These are phyloP conservation scores for Nysson spinosus DNA, from an alignment of 2,888 invertebrate species.

Conservation along the genomic window DNA sequence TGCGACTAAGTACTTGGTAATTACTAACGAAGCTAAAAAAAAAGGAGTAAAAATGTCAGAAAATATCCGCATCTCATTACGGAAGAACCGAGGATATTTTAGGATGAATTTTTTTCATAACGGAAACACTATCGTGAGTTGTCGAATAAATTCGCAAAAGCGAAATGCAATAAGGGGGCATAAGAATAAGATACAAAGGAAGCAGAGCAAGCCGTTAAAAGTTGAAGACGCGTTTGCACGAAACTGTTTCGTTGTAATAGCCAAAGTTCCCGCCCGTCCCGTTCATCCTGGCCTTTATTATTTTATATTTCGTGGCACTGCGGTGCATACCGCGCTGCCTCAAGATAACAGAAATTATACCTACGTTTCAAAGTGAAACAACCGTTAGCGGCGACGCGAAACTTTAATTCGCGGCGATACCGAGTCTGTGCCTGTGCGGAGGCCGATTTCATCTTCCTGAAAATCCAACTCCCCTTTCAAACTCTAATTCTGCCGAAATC, in stretches of 20 bases:
- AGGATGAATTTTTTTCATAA: slow-evolving; percentile 8
- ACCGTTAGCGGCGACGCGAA: slow-evolving; percentile 68
- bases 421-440: not conserved
- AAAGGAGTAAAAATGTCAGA: not conserved
- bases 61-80: slow-evolving; percentile 24
- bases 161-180: slow-evolving; percentile 46
- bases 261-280: slow-evolving; percentile 66
- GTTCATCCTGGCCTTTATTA: slow-evolving; percentile 62
- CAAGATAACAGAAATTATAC: slow-evolving; percentile 72
- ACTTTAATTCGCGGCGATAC: slow-evolving; percentile 59
- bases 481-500: slow-evolving; percentile 23
- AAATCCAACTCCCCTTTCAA: slow-evolving; percentile 13
- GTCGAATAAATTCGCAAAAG: slow-evolving; percentile 39
- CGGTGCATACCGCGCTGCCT: slow-evolving; percentile 46
- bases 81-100: slow-evolving; percentile 5
- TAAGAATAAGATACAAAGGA: slow-evolving; percentile 45
- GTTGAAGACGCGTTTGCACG: slow-evolving; percentile 73
- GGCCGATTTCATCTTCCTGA: slow-evolving; percentile 47
- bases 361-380: slow-evolving; percentile 69
- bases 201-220: slow-evolving; percentile 68
- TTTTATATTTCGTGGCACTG: slow-evolving; percentile 66
- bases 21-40: slow-evolving; percentile 24
- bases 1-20: slow-evolving; percentile 55
- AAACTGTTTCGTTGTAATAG: slow-evolving; percentile 75
- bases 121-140: slow-evolving; percentile 28